Conservation (phyloP, 1,140 invertebrate species). For the Bathynomus jamesi region DNA sequence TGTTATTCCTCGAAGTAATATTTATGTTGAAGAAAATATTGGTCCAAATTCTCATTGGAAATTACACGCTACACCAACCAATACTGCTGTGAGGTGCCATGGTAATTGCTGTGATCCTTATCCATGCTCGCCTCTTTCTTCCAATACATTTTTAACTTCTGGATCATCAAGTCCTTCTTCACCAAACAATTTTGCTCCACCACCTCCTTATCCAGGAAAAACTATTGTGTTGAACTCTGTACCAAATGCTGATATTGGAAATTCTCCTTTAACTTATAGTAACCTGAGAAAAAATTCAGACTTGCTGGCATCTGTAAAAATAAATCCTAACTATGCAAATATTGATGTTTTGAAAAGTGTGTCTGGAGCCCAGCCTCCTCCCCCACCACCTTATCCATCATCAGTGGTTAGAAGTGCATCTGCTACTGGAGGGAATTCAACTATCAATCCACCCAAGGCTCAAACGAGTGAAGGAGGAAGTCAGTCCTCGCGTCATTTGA, state of each 20-base stretch:
- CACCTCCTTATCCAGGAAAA: conserved; percentile 38
- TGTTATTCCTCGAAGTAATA: conserved; percentile 59
- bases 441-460: no score
- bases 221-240: conserved; percentile 12
- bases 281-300: conserved; percentile 14
- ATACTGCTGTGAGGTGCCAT: not conserved
- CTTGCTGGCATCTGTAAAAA: conserved; percentile 17
- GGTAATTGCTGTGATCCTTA: conserved; percentile 7
- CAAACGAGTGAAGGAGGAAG: no score
- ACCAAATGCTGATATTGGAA: conserved; percentile 18
- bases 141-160: conserved; percentile 26
- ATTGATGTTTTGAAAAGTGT: conserved; percentile 35
- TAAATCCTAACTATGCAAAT: conserved; percentile 36
- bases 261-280: conserved; percentile 22
- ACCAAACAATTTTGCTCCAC: conserved; percentile 28
- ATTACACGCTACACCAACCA: conserved; percentile 9
- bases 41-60: conserved; percentile 31
- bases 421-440: no score
- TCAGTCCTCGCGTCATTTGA: no score
- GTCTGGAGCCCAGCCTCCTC: conserved; percentile 14
- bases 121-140: conserved; percentile 14
- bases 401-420: conserved; percentile 23
- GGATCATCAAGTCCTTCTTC: conserved; percentile 6
- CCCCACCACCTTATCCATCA: conserved; percentile 28
- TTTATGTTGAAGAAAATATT: conserved; percentile 44